Base-by-base conservation (phyloP, 2,888 invertebrate species). In the Octodonta nipae region DNA sequence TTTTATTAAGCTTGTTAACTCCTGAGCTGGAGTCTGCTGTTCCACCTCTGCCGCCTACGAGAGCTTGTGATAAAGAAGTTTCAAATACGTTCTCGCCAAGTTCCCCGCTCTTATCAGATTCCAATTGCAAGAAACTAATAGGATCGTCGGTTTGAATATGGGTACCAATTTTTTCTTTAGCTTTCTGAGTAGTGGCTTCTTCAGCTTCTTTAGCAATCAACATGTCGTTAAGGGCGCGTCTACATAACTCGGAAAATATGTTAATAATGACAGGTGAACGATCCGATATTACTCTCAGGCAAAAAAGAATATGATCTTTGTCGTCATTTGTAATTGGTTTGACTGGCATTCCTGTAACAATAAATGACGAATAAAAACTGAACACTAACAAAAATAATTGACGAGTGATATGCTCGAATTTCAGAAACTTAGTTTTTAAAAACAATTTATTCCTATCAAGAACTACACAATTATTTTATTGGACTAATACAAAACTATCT, bases 271-370 rank as follows among this genome's bases (percentile, higher is more conserved):
- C 61, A 1, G 73, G 69, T 3, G 79, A 73, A 6, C 77, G 71
- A 37, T 76, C 74, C 22, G 79, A 74, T 8, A 84, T 65, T 0
- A 81, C 81, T 38, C 75, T 70, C 44, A 91, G 63, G 53, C 88
- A 88, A 44, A 84, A 67, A 30, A 86, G 77, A 35, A 91, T 77
- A 55, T 92, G 79, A 58, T 96, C 93, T 17, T 77, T 66, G 62
- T 95, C 93, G 58, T 98, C 96, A 47, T 93, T 88, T n/a, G 93
- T 96, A 46, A 96, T 86, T 0, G 80, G 75, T 59, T 81, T 79
- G 1, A 66, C 57, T 4, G 77, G 73, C 29, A 75, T 61, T 28
- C 72, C 71, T 51, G 55, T 49, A 44, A 55, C 15, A 28, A 15
- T 26, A 32, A 31, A 32, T 24, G 13, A 26, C 10, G 13, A 16